phyloP scores from a whole-genome alignment of 2,113 vertebrate genomes.

The Dasypus novemcinctus region DNA sequence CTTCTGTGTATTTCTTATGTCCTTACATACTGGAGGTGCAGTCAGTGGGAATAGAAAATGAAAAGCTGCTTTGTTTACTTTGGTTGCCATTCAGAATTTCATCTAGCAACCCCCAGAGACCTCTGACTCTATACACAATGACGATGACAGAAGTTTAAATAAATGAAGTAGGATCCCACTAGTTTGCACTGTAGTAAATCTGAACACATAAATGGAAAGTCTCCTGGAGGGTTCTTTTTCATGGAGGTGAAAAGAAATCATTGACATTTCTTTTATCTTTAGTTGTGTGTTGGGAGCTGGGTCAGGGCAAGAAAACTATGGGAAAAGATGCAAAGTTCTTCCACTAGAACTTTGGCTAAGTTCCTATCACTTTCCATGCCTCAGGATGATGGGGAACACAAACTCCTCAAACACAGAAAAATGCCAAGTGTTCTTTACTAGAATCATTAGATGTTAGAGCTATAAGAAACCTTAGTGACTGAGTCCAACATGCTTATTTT shows the following conservation, averaged over 20 bases:
- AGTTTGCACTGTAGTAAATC: constrained; percentile 37
- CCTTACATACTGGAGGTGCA: constrained; percentile 14
- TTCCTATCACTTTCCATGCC: neutral
- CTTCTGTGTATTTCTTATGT: constrained; percentile 59
- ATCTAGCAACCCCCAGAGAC: neutral
- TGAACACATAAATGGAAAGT: constrained; percentile 27
- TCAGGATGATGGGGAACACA: neutral
- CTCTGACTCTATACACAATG: constrained; percentile 38
- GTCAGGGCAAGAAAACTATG: neutral
- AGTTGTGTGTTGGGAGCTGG: neutral
- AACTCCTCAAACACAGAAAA: neutral
- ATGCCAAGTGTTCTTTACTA: neutral
- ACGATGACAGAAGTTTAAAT: constrained; percentile 67
- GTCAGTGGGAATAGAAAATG: constrained; percentile 42
- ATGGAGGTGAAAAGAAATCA: constrained; percentile 3
- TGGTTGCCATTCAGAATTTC: constrained; percentile 49
- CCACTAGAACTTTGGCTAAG: neutral
- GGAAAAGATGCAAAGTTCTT: neutral
- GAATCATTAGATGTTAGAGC: neutral
- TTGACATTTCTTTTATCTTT: constrained; percentile 18
- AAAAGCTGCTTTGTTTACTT: constrained; percentile 65
- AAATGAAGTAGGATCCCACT: constrained; percentile 36
- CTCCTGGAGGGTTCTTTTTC: neutral
- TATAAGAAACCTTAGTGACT: neutral
- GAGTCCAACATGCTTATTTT: constrained; percentile 25